Base-by-base conservation (phyloP, 2,797 vertebrate genomes). In the Diceros bicornis region DNA sequence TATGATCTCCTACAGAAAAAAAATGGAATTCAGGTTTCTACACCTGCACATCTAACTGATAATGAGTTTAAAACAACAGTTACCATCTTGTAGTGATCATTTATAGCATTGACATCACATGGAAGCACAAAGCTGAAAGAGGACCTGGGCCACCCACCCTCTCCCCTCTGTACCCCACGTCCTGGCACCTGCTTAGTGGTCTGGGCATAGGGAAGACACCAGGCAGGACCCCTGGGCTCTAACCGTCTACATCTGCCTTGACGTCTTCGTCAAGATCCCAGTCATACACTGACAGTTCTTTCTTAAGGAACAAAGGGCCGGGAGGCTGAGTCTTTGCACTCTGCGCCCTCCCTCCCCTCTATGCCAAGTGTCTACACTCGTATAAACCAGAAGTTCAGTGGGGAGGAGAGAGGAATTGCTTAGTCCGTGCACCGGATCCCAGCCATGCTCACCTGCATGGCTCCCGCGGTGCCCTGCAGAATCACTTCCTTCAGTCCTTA, bases 371-470 rank as follows among this genome's bases (percentile, higher is more conserved):
- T 13, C 4, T 0, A 2, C 7, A 0, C 61, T 37, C 4, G 2
- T 8, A 3, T 16, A 16, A 27, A 18, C 18, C 13, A 17, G 12
- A 2, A 11, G 14, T 18, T 8, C n/a, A 21, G 14, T 14, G 0
- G 17, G n/a, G 7, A 29, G 41, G 21, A n/a, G 7, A 2, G 52
- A 41, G 32, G 66, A 29, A 27, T 0, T 13, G 6, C 85, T 0
- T 34, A 57, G 14, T 6, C 50, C 5, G 10, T 25, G 27, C 0
- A 17, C n/a, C 2, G 0, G 29, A 10, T 21, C 50, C 1, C 59
- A 5, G n/a, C 11, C 16, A 0, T 11, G 0, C 25, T 34, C 16
- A 52, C 2, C 44, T 14, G 0, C 20, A 0, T 0, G 3, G 21
- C 32, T 55, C 27, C 23, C 13, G 9, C 0, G 11, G 20, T 7